A percentile compares a stretch with the other conserved stretches of the same genome.
phyloP scores from a whole-genome alignment of 35 echinoderm and acorn worm genomes.

The Ophioderma brevispina region DNA sequence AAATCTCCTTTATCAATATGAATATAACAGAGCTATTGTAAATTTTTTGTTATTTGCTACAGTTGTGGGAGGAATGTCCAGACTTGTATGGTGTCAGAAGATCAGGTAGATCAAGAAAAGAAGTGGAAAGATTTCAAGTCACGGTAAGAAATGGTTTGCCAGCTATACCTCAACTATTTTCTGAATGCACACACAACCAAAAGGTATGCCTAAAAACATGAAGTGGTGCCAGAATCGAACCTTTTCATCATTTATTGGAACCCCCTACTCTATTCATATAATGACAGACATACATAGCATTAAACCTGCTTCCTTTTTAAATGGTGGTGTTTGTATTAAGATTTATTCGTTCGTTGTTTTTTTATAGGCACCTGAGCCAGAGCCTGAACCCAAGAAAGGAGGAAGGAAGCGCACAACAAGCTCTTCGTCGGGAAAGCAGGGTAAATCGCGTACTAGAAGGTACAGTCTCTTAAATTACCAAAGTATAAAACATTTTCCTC shows the following conservation, averaged over 20 bases:
- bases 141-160: constrained; percentile 14
- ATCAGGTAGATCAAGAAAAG: constrained; percentile 88
- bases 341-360: no score
- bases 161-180: neutral
- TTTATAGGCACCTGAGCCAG: neutral
- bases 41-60: neutral
- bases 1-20: no score
- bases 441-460: neutral
- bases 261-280: neutral
- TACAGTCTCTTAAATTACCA: no score
- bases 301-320: neutral
- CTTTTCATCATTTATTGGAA: no score
- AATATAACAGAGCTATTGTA: no score
- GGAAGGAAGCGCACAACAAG: neutral
- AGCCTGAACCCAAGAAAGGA: neutral
- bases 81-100: constrained; percentile 95
- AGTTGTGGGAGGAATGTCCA: constrained; percentile 98
- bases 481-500: no score
- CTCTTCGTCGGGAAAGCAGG: neutral
- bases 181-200: neutral
- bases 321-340: neutral
- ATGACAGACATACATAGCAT: neutral
- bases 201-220: neutral
- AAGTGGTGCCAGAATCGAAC: neutral
- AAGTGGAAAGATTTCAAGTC: constrained; percentile 91